These are phyloP conservation scores for Stenolophus ochropezus DNA, from an alignment of 2,888 invertebrate species.

Conservation along the genomic window DNA sequence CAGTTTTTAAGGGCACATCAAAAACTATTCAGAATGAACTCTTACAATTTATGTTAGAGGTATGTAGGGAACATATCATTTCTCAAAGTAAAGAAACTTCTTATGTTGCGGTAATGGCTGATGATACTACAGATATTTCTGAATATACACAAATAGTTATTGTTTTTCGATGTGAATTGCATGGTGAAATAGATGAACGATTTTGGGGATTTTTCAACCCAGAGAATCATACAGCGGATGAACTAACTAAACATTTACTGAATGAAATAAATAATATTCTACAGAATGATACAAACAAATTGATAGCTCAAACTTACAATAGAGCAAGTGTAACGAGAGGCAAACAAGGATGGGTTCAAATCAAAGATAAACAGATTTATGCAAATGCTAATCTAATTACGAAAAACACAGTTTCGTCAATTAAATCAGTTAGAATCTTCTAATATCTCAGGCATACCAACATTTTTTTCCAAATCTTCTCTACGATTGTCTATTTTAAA, in stretches of 20 bases:
- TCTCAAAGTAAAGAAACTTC: slow-evolving; percentile 61
- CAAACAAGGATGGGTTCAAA: slow-evolving; percentile 63
- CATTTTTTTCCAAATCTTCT: not conserved
- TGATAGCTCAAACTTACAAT: slow-evolving; percentile 65
- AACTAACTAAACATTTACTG: slow-evolving; percentile 55
- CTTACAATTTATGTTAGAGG: slow-evolving; percentile 63
- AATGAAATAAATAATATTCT: not conserved
- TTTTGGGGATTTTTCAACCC: slow-evolving; percentile 63
- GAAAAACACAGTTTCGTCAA: slow-evolving; percentile 65
- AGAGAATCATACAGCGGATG: slow-evolving; percentile 54
- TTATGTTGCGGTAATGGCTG: slow-evolving; percentile 63
- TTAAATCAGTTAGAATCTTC: slow-evolving; percentile 61
- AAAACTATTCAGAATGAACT: slow-evolving; percentile 65
- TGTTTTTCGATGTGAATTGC: slow-evolving; percentile 63
- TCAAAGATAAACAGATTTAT: slow-evolving; percentile 58
- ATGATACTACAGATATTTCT: slow-evolving; percentile 26
- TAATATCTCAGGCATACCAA: slow-evolving; percentile 48
- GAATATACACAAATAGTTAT: slow-evolving; percentile 61
- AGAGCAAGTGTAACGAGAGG: slow-evolving; percentile 65
- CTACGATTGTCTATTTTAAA: slow-evolving; percentile 57
- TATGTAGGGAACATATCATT: slow-evolving; percentile 62
- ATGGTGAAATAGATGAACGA: slow-evolving; percentile 64
- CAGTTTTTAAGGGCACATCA: slow-evolving; percentile 30
- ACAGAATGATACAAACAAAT: slow-evolving; percentile 55
- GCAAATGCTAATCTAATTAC: slow-evolving; percentile 61